phyloP scores from a whole-genome alignment of 2,113 vertebrate genomes.

The Zingel zingel region DNA sequence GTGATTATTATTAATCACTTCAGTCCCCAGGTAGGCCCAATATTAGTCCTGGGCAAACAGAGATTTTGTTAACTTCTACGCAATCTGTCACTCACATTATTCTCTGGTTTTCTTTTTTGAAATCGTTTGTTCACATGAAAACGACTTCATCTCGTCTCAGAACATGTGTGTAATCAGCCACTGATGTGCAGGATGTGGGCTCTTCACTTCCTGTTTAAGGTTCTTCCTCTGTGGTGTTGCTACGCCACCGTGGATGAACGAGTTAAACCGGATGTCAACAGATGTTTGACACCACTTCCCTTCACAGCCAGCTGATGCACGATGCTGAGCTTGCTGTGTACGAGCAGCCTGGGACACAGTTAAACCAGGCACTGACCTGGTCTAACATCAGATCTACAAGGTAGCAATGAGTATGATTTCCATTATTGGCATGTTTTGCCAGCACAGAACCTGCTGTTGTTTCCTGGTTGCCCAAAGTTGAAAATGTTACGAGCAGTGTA shows the following conservation, averaged over 20 bases:
- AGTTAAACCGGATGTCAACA: not conserved
- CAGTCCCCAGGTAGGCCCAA: constrained; percentile 47
- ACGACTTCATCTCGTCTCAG: not conserved
- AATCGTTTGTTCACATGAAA: not conserved
- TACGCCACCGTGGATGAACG: not conserved
- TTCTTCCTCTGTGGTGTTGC: constrained; percentile 19
- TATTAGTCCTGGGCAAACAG: constrained; percentile 34
- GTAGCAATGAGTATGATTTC: not conserved
- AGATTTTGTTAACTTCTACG: constrained; percentile 19
- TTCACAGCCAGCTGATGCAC: not conserved
- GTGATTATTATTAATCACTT: constrained; percentile 48
- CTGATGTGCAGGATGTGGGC: constrained; percentile 31
- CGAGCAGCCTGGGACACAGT: not conserved
- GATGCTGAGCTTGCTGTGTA: fast-evolving
- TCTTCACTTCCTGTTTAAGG: constrained; percentile 47
- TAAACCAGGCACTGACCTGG: not conserved
- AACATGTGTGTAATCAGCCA: not conserved
- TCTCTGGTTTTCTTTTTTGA: constrained; percentile 3
- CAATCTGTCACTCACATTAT: constrained; percentile 57
- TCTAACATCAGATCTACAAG: not conserved
- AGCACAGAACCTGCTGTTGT: not conserved
- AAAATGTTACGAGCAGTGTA: not conserved
- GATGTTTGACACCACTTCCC: not conserved
- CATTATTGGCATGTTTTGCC: not conserved
- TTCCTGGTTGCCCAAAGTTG: not conserved